Base-by-base conservation (phyloP, 1,140 invertebrate genomes). In the Temnothorax nylanderi region DNA sequence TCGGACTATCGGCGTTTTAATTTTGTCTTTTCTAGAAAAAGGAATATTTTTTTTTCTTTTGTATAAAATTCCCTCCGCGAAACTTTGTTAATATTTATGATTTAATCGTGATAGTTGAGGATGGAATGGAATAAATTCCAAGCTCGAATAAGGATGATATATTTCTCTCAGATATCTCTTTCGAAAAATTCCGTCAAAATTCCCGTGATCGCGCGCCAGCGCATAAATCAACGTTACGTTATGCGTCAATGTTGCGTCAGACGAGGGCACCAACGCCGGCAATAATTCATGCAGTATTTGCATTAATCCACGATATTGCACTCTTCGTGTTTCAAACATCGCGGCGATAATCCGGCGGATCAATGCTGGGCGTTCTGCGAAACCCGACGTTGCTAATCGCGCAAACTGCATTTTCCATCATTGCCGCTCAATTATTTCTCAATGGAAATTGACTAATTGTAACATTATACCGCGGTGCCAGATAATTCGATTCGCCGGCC, bases 171-270 rank as follows among this genome's bases (percentile, higher is more conserved):
- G 13, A 3, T 4, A 26, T 26, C 21, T 16, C 18, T 16, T 26
- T 69, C 41, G 6, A 44, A 60, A 75, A 60, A 54, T 5, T 6
- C 16, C 21, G 13, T 54, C 16, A 54, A 54, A 54, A 54, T 18
- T 54, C 51, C 37, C 8, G 16, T 75, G 26, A 71, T 71, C 26
- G 18, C 18, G 18, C 26, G 1, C 51, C 4, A 54, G n/a, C 54
- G 37, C n/a, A 75, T 75, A 75, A 75, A 75, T 75, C 72, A 75
- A 16, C 65, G 65, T 69, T 69, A 69, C 41, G 65, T 69, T 69
- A 49, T 26, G 54, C 72, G 54, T 75, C 72, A 75, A 75, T 21
- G 72, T 75, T 41, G 54, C 54, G 37, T 58, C 54, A 54, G 13
- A 44, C 34, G 11, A 21, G 2, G 21, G 11, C 13, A 21, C n/a